Base-by-base conservation (phyloP, 2,113 vertebrate genomes). In the Macaca nemestrina region DNA sequence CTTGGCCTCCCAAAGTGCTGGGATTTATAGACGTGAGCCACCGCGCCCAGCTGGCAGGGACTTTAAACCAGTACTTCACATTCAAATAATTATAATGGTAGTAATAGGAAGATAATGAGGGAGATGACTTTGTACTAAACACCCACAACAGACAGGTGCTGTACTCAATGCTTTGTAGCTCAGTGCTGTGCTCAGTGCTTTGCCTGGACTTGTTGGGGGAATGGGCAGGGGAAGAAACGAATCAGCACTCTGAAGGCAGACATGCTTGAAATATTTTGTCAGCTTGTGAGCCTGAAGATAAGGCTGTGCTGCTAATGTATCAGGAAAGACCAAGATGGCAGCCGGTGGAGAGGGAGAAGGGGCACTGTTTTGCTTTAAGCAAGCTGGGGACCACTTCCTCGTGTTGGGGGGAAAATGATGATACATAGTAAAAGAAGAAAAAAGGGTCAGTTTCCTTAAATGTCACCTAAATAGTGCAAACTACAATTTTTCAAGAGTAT, bases 261-360 rank as follows among this genome's bases (percentile, higher is more conserved):
- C 1, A 8, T 40, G 72, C 38, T 73, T n/a, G 43, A 81, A 81
- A 20, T 30, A 16, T 64, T 43, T n/a, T 27, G 35, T 40, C 13
- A 73, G 30, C 50, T 57, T 16, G 18, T 61, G 43, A 82, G 8
- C 52, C 43, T 55, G 45, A 76, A 20, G 40, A 32, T 13, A 94
- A 43, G 32, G 27, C 50, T 73, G 3, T 18, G 22, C 55, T 55
- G 12, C 59, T 35, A 12, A 57, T 2, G 10, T 30, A 52, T 38
- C 45, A 32, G 10, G 10, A 68, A 50, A 78, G 40, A 72, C 14
- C 38, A 43, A 18, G 7, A 23, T 27, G 14, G 6, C 43, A 78
- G 52, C 12, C 0, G 0, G n/a, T 16, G 45, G 45, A 23, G n/a
- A 38, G 4, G 7, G 61, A 55, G 22, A 8, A 35, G 18, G 64